Evolutionary conservation across 2,113 vertebrate species (phyloP), one percentile per base, ranked within the genome.

Genomic region (Pachycephala philippinensis): DNA sequence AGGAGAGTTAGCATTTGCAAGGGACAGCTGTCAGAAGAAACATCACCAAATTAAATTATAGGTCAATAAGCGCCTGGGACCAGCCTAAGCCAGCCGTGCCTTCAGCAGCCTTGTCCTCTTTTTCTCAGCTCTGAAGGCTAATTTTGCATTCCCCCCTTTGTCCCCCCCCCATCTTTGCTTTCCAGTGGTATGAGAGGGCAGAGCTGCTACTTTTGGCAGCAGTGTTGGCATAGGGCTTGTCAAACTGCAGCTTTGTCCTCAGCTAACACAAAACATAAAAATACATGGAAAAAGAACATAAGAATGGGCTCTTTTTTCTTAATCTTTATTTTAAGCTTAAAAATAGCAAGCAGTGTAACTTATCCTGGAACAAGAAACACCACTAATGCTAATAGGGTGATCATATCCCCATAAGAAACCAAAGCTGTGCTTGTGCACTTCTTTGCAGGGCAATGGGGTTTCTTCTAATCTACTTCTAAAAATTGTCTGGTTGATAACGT

Each of bases 201-300:
- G 86, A 92, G 59, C 75, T 74, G 45, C 78, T 87, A 78, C 70
- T 85, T 84, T 92, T 90, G 94, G 57, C 85, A 85, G 82, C 18
- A 42, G 28, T 45, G 37, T 83, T 93, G 70, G 53, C 0, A 0
- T 23, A 64, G n/a, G 21, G 45, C 45, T 89, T 90, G 53, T 88
- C 63, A 56, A 90, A 80, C 12, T 60, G 50, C n/a, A 47, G 59
- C 59, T 84, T 85, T 84, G 83, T 83, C 47, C 54, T 76, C 63
- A 66, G 49, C 35, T 87, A 83, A 79, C 82, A 74, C 0, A 3
- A n/a, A 80, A 69, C 11, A 45, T 27, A 77, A 91, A 90, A 86
- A 88, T 57, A 59, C 28, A 31, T 60, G 49, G 44, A 20, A 76
- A 92, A 77, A 65, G 11, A 59, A 35, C 24, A 39, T 28, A 35